Evolutionary conservation across 2,888 invertebrate species (phyloP), one percentile per base, ranked within the genome.

Genomic region (Pyralis farinalis): DNA sequence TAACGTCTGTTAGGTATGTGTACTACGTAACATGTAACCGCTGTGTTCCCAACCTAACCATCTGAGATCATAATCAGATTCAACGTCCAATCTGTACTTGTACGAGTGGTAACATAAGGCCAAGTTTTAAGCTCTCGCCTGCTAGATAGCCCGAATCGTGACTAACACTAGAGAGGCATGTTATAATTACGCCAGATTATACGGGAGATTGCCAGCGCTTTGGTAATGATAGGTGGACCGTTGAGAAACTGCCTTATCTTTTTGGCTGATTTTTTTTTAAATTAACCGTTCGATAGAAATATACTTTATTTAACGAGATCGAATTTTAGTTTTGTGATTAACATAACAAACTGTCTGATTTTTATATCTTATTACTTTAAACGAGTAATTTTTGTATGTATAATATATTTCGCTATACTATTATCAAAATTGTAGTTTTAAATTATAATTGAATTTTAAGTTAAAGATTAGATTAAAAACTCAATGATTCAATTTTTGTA

Each of bases 131-230:
- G 67, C 64, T 68, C 71, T 64, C 63, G 57, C 60, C 56, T 58
- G 60, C 65, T 63, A 76, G 83, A 85, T 82, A 84, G 75, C 67
- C 73, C 56, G 71, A 77, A 71, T 85, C 87, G 87, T 86, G 86
- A 86, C 86, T 79, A 79, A 77, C 74, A 75, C 82, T 74, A 74
- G 72, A 59, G 55, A 58, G 64, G 65, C 73, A 80, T 75, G 78
- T 86, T 87, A 85, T 87, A 86, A 87, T 87, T 87, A 85, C 81
- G 70, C 65, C 55, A 79, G 84, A 84, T 84, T 77, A 83, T 70
- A 72, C 55, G 57, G 49, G 51, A 57, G 76, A 79, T 79, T 73
- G 69, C 34, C 11, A 68, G 59, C 65, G 66, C 70, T 59, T 60
- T 66, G 58, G 71, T 82, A 81, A 82, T 80, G 69, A 73, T 75